Evolutionary conservation across 2,113 vertebrate genomes (phyloP).

Genomic region (Morone chrysops): DNA sequence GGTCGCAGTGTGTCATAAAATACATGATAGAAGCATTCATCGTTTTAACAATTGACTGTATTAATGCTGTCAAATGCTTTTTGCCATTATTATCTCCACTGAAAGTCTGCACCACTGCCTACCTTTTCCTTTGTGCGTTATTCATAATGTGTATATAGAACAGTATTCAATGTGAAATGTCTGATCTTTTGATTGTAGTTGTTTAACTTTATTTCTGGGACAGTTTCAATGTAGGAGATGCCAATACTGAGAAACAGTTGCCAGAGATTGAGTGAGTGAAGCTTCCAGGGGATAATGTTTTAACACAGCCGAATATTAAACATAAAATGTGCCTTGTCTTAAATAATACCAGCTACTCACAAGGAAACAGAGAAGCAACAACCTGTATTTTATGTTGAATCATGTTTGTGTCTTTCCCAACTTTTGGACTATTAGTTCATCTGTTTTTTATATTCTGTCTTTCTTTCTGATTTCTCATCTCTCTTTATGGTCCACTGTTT

Average conservation of each 20-base stretch:
- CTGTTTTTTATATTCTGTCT: background rate
- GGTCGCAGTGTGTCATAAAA: slow-evolving; percentile 33
- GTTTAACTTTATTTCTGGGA: slow-evolving; percentile 3
- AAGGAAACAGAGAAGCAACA: slow-evolving; percentile 17
- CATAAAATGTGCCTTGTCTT: slow-evolving; percentile 47
- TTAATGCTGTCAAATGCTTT: slow-evolving; percentile 40
- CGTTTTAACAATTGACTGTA: slow-evolving; percentile 58
- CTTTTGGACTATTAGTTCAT: slow-evolving; percentile 2
- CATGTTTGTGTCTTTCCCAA: background rate
- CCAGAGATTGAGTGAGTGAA: slow-evolving; percentile 24
- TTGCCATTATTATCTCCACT: slow-evolving; percentile 71
- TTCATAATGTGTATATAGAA: slow-evolving; percentile 54
- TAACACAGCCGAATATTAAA: slow-evolving; percentile 32
- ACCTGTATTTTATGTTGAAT: slow-evolving; percentile 14
- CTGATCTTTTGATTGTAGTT: slow-evolving; percentile 38
- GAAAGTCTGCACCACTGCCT: slow-evolving; percentile 70
- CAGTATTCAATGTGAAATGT: slow-evolving; percentile 51
- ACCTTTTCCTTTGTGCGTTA: slow-evolving; percentile 44
- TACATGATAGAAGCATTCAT: slow-evolving; percentile 31
- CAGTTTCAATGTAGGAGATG: slow-evolving; percentile 19
- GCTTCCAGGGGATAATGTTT: slow-evolving; percentile 8
- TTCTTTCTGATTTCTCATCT: background rate
- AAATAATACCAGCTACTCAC: slow-evolving; percentile 36
- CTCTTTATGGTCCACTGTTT: slow-evolving; percentile 1
- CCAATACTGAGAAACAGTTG: slow-evolving; percentile 51